These are phyloP conservation scores for Diloba caeruleocephala DNA, from an alignment of 2,888 invertebrate species.

Conservation along the genomic window DNA sequence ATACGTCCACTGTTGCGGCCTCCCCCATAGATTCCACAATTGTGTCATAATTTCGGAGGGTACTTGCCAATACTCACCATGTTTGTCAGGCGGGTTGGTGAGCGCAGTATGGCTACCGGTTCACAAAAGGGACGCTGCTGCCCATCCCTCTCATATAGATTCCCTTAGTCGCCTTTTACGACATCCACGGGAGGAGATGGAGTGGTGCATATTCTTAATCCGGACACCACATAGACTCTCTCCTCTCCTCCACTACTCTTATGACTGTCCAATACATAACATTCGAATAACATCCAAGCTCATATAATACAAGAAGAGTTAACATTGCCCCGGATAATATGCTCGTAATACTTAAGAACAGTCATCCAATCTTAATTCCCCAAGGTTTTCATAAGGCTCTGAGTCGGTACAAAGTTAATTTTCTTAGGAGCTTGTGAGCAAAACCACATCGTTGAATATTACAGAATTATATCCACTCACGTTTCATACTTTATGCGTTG, in stretches of 20 bases:
- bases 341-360: not conserved
- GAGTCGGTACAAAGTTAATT: conserved; percentile 7
- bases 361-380: conserved; percentile 1
- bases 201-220: too few species aligned
- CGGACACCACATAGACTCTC: too few species aligned
- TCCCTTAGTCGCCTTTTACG: too few species aligned
- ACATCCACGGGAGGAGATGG: too few species aligned
- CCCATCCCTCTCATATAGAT: too few species aligned
- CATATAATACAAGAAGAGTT: not conserved
- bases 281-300: not conserved
- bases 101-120: too few species aligned
- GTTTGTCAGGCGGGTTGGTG: too few species aligned
- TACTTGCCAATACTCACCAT: too few species aligned
- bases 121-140: too few species aligned
- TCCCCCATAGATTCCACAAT: too few species aligned
- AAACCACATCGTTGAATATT: conserved; percentile 15
- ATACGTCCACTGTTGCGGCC: too few species aligned
- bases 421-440: conserved; percentile 9
- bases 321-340: not conserved
- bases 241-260: not conserved
- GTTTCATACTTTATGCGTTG: conserved; percentile 7
- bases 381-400: conserved; percentile 1
- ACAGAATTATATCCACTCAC: conserved; percentile 6
- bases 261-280: not conserved
- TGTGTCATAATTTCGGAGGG: too few species aligned